Base-by-base conservation (phyloP, 1,140 invertebrate genomes). In the Dufourea novaeangliae region DNA sequence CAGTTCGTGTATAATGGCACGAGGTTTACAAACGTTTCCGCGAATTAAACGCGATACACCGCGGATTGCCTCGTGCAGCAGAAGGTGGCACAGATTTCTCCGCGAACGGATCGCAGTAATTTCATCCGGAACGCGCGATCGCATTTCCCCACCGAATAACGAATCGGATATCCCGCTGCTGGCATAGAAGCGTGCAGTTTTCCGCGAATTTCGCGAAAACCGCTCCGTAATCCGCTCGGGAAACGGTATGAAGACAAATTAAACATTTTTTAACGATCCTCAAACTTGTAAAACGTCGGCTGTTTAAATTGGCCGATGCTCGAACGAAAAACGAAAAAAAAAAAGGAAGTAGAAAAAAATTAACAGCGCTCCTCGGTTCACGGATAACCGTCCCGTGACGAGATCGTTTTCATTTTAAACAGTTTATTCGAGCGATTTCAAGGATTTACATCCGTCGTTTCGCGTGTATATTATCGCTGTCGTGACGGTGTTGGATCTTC, bases 1-100 rank as follows among this genome's bases (percentile, higher is more conserved):
- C 3, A 46, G 41, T 46, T 5, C 3, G 20, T 3, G 41, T 20
- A n/a, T n/a, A 5, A 20, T 20, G 41, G 7, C 17, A 0, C 41
- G 22, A 56, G 29, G 56, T 69, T 56, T 54, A n/a, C 22, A 56
- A 34, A 25, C 64, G 44, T 17, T 67, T 67, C n/a, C 29, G 64
- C 29, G 44, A 22, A 67, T 50, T 67, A 67, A 67, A 34, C 64
- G n/a, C 29, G 14, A 68, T 68, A 37, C n/a, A n/a, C 34, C 44
- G 44, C 14, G 44, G 64, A 50, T 8, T 52, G 29, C n/a, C 52
- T 17, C 50, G 20, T 56, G 56, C 0, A 46, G 17, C 44, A 20
- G 44, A 69, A 34, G 52, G 22, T 56, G 67, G 56, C 67, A 50
- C 50, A 69, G 67, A 69, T 69, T 56, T 34, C 37, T 11, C 34